phyloP scores from a whole-genome alignment of 2,888 invertebrate species.

The Plebejus anna region DNA sequence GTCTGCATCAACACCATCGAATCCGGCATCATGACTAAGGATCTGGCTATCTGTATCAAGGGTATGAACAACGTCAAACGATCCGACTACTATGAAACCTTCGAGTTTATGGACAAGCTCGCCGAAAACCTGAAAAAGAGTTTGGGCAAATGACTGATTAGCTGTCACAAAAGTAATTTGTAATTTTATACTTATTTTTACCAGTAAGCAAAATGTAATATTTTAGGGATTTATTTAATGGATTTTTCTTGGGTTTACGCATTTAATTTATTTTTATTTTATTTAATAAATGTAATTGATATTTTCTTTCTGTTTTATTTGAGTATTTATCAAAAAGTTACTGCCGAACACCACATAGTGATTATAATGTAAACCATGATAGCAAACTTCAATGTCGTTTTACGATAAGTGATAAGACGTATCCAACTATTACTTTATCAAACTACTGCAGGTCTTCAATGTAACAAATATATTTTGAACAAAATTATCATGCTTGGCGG shows the following conservation, averaged over 20 bases:
- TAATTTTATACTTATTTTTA: constrained; percentile 45
- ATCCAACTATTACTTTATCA: background rate
- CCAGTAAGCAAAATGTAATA: constrained; percentile 41
- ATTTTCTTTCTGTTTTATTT: constrained; percentile 24
- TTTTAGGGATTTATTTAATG: constrained; percentile 40
- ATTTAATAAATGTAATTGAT: constrained; percentile 33
- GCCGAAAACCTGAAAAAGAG: constrained; percentile 91
- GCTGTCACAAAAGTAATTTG: constrained; percentile 51
- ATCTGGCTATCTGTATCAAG: constrained; percentile 98
- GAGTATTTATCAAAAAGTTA: background rate
- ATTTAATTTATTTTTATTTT: constrained; percentile 53
- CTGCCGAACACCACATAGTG: background rate
- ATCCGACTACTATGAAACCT: constrained; percentile 96
- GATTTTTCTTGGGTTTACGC: constrained; percentile 51
- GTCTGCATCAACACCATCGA: constrained; percentile 98
- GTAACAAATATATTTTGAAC: background rate
- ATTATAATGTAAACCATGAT: background rate
- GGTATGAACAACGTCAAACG: constrained; percentile 89
- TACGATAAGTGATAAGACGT: background rate
- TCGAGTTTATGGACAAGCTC: constrained; percentile 97
- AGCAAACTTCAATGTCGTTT: background rate
- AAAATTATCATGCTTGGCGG: background rate
- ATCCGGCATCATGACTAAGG: constrained; percentile 97
- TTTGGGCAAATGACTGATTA: constrained; percentile 75
- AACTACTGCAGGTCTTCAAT: background rate